Evolutionary conservation across 2,797 vertebrate genomes (phyloP).

Genomic region (Carapus acus): DNA sequence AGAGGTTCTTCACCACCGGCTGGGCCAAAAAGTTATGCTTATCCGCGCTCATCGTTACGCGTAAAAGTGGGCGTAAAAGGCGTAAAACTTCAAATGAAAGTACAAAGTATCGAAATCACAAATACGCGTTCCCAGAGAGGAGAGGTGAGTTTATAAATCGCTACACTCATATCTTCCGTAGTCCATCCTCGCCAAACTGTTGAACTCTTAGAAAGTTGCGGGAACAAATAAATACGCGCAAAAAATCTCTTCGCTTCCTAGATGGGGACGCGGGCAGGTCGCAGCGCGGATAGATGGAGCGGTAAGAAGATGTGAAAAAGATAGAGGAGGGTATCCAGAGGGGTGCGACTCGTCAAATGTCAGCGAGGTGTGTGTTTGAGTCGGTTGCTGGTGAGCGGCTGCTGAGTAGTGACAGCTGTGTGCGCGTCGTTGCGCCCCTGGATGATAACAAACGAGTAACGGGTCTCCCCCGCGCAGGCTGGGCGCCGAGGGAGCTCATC

Average conservation of each 20-base stretch:
- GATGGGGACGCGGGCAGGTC: background rate
- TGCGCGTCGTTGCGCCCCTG: slow-evolving; percentile 19
- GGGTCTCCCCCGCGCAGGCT: slow-evolving; percentile 7
- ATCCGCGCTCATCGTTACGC: slow-evolving; percentile 58
- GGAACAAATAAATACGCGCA: background rate
- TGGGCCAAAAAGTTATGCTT: slow-evolving; percentile 81
- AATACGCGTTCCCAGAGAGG: slow-evolving; percentile 7
- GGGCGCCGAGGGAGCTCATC: slow-evolving; percentile 56
- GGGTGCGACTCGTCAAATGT: background rate
- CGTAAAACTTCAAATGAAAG: background rate
- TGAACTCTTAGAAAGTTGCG: slow-evolving; percentile 1
- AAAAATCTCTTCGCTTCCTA: background rate
- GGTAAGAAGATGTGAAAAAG: slow-evolving; percentile 1
- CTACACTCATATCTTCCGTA: slow-evolving; percentile 28
- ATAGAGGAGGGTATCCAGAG: background rate
- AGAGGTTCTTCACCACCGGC: slow-evolving; percentile 87
- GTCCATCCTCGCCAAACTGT: slow-evolving; percentile 20
- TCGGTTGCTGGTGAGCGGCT: background rate
- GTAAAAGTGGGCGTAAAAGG: slow-evolving; percentile 17
- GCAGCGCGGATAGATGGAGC: background rate
- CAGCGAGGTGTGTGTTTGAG: background rate
- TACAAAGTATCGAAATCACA: slow-evolving; percentile 6
- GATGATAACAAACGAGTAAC: slow-evolving; percentile 12
- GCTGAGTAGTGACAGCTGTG: slow-evolving; percentile 1
- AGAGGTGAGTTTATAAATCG: slow-evolving; percentile 17